Conservation (phyloP, 1,140 invertebrate species). For the Meloidogyne floridensis region DNA sequence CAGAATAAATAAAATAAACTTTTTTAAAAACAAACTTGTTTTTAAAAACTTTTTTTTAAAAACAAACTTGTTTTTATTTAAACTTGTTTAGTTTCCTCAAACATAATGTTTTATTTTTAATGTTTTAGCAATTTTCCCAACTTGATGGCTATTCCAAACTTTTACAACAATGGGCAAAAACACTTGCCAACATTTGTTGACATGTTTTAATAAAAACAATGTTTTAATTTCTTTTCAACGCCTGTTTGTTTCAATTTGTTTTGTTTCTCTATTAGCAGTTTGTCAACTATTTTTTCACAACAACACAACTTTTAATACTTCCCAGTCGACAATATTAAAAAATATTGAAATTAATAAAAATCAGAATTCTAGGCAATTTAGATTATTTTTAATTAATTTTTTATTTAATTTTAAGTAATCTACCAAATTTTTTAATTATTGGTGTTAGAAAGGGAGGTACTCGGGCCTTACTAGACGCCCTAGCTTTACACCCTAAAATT, state of each 20-base stretch:
- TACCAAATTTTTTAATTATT: slow-evolving; percentile 46
- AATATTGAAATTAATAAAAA: not conserved
- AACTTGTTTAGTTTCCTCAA: not conserved
- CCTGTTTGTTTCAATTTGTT: not conserved
- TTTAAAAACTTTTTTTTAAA: not conserved
- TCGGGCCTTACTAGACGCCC: slow-evolving; percentile 67
- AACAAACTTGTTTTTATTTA: too few species aligned
- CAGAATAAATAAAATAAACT: too few species aligned
- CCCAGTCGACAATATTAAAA: not conserved
- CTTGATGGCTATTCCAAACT: not conserved
- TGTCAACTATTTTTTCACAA: slow-evolving; percentile 1
- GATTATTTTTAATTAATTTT: not conserved
- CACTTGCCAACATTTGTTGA: not conserved
- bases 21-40: too few species aligned
- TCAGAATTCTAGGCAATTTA: not conserved
- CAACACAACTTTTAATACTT: not conserved
- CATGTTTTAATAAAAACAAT: not conserved
- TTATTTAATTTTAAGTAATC: slow-evolving; percentile 50
- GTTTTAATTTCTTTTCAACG: not conserved
- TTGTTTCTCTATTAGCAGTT: not conserved
- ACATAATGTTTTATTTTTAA: not conserved
- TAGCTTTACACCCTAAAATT: slow-evolving; percentile 67
- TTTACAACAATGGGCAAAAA: not conserved
- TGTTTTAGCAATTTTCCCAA: not conserved
- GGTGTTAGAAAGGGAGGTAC: slow-evolving; percentile 69